Base-by-base conservation (phyloP, 2,113 vertebrate species). In the Corythoichthys haematopterus region DNA sequence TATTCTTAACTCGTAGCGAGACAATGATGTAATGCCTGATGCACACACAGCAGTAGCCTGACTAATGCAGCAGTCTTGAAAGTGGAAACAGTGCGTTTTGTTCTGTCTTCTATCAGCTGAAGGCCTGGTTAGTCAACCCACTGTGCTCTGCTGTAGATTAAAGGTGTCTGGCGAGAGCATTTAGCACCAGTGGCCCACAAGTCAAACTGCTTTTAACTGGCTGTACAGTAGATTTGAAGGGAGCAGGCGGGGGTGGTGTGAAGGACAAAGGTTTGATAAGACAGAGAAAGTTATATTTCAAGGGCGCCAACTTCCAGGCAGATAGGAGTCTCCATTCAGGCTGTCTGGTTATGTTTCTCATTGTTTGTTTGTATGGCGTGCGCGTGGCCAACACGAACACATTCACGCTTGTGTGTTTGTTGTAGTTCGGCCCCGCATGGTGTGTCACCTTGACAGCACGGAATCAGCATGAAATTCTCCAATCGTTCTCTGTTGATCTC, bases 391-490 rank as follows among this genome's bases (percentile, higher is more conserved):
- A 36, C 15, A 48, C 68, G 16, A 35, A 11, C 13, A 61, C 38
- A 43, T 15, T 4, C 38, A n/a, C 50, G 73, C 53, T 35, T 57
- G 50, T 66, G 69, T 71, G 53, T 65, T 59, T 82, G 63, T 79
- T 55, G 35, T 65, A 64, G 66, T 66, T 61, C 28, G 75, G 75
- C 71, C 76, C 80, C 56, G 83, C 78, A 75, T 75, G 80, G 82
- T 45, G 82, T 89, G 84, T 87, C 87, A 90, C 87, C 88, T 85
- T 88, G 88, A 82, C 85, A 64, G 83, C 79, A 82, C 76, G 80
- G 84, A 90, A 90, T 90, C 87, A 85, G 88, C 88, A 87, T 88
- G 85, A 90, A 90, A 90, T 86, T 88, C 83, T 85, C 83, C 85
- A 83, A 87, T 87, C 83, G 85, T 85, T 87, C 85, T 85, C 79